Evolutionary conservation across 2,113 vertebrate genomes (phyloP).

Genomic region (Psittacula cyanocephala): DNA sequence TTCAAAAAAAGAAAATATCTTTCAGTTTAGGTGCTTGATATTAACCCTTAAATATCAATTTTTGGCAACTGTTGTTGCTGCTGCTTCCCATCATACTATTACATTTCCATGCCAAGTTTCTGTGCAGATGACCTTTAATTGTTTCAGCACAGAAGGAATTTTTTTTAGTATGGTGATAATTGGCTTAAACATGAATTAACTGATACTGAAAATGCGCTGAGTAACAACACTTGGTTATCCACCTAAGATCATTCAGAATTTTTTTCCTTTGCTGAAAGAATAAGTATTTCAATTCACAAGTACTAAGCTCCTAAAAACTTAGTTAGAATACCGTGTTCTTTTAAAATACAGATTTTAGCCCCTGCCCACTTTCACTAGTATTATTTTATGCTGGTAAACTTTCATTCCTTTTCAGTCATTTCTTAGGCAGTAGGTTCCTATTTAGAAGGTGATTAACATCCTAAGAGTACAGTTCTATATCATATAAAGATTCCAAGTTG

Average conservation of each 20-base stretch:
- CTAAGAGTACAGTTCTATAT: background rate
- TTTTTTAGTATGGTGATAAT: background rate
- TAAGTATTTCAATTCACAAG: background rate
- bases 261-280: background rate
- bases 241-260: background rate
- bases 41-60: constrained; percentile 4
- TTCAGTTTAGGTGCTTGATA: constrained; percentile 20
- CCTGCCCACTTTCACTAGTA: background rate
- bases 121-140: background rate
- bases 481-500: background rate
- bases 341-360: background rate
- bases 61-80: background rate
- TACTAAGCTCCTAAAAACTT: background rate
- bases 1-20: background rate
- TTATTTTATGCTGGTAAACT: background rate
- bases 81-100: background rate
- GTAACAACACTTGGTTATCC: background rate
- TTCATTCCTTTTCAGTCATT: background rate
- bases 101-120: background rate
- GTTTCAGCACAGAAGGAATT: background rate
- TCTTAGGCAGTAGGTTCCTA: background rate
- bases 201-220: background rate
- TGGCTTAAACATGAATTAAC: background rate
- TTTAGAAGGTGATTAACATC: background rate
- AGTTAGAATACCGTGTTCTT: background rate